Conservation (phyloP, 2,113 vertebrate genomes). For the Nothobranchius furzeri region DNA sequence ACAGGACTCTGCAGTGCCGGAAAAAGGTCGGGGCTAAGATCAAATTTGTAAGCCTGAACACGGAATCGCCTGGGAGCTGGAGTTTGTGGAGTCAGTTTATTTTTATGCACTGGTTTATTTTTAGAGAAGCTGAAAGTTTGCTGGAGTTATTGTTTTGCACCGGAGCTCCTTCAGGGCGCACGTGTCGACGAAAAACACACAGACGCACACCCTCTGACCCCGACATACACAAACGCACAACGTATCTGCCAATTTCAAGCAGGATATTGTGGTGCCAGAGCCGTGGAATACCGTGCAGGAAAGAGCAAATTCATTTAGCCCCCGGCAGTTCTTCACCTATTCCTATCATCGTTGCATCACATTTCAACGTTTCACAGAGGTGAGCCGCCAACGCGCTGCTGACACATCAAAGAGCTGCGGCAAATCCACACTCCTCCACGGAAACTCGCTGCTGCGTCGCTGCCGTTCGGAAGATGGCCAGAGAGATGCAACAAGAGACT, state of each 20-base stretch:
- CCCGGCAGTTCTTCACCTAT: slow-evolving; percentile 56
- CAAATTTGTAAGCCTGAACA: slow-evolving; percentile 61
- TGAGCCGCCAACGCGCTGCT: slow-evolving; percentile 62
- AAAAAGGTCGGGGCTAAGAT: slow-evolving; percentile 48
- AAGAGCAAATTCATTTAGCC: slow-evolving; percentile 65
- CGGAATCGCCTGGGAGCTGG: slow-evolving; percentile 52
- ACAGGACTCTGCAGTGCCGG: slow-evolving; percentile 28
- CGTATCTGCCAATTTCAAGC: slow-evolving; percentile 50
- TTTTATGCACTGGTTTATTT: slow-evolving; percentile 28
- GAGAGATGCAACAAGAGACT: slow-evolving; percentile 56
- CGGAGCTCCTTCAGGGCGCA: slow-evolving; percentile 11
- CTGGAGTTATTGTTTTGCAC: slow-evolving; percentile 16
- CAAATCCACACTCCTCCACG: slow-evolving; percentile 57
- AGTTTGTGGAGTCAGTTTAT: slow-evolving; percentile 26
- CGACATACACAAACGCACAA: neutral
- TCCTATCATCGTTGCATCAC: slow-evolving; percentile 64
- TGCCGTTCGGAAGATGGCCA: slow-evolving; percentile 49
- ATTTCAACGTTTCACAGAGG: slow-evolving; percentile 69
- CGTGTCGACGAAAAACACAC: neutral
- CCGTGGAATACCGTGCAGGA: slow-evolving; percentile 38
- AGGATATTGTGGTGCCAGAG: slow-evolving; percentile 38
- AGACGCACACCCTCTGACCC: neutral
- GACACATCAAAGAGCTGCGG: slow-evolving; percentile 77
- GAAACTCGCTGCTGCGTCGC: slow-evolving; percentile 61
- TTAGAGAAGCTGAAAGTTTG: slow-evolving; percentile 22